Percentiles rank a stretch among this genome's conserved stretches.
Conservation (phyloP, 1,140 invertebrate species). For the Copidosoma floridanum region DNA sequence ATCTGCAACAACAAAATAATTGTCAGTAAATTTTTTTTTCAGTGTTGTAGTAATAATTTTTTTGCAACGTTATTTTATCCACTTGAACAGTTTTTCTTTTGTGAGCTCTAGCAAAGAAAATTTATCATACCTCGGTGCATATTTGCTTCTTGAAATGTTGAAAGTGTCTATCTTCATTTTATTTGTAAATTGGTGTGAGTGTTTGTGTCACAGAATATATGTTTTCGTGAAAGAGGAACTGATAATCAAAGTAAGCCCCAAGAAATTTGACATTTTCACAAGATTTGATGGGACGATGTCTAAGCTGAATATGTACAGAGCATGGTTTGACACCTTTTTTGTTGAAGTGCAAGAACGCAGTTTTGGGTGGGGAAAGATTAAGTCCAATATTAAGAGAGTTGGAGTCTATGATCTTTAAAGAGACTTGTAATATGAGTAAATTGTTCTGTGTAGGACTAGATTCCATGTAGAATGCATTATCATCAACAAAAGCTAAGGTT, state of each 20-base stretch:
- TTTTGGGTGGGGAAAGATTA: neutral
- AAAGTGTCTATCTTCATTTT: too few relatives aligned
- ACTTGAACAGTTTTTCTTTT: too few relatives aligned
- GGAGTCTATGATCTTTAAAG: neutral
- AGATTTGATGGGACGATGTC: neutral
- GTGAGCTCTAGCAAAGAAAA: conserved; percentile 8
- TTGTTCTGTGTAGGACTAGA: neutral
- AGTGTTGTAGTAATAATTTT: too few relatives aligned
- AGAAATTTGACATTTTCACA: neutral
- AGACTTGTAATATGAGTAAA: neutral
- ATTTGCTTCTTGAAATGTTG: too few relatives aligned
- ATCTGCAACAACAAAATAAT: too few relatives aligned
- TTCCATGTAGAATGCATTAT: neutral
- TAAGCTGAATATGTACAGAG: neutral
- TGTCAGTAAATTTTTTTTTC: too few relatives aligned
- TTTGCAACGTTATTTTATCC: too few relatives aligned
- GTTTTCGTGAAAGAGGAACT: neutral
- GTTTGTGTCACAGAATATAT: conserved; percentile 4
- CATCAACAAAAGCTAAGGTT: neutral
- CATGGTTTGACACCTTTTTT: neutral
- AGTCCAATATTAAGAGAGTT: neutral
- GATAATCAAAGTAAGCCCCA: neutral
- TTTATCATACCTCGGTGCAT: too few relatives aligned
- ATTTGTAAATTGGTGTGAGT: neutral
- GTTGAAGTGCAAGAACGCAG: neutral